A percentile compares a stretch with the other conserved stretches of the same genome.
These are phyloP conservation scores for Eupsittula cactorum DNA, from an alignment of 2,113 vertebrate species.

Conservation along the genomic window DNA sequence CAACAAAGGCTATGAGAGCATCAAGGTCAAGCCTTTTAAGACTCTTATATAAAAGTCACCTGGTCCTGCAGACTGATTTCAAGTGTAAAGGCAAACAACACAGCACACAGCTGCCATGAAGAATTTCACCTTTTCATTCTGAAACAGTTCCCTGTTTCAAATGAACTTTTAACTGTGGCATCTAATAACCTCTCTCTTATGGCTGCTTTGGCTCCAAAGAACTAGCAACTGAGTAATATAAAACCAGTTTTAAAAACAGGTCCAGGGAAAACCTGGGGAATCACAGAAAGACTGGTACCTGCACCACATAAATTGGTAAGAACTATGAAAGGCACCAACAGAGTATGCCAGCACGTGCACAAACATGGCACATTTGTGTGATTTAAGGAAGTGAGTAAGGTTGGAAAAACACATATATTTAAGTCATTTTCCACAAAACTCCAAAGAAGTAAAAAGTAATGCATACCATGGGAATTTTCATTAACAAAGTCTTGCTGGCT, in stretches of 20 bases:
- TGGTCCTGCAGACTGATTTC: background rate
- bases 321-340: background rate
- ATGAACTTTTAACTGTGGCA: background rate
- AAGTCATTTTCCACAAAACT: background rate
- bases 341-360: background rate
- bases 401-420: background rate
- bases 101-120: background rate
- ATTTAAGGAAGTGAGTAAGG: background rate
- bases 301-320: rapidly evolving
- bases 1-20: background rate
- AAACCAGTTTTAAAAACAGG: background rate
- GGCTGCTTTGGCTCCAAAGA: background rate
- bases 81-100: background rate
- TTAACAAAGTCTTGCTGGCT: background rate
- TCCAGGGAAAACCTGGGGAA: background rate
- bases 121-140: background rate
- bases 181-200: background rate
- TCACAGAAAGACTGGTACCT: background rate
- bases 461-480: background rate
- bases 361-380: background rate
- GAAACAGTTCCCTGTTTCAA: background rate
- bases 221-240: background rate
- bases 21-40: conserved; percentile 55
- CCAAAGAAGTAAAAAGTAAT: background rate
- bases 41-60: conserved; percentile 47